Evolutionary conservation across 2,888 invertebrate genomes (phyloP).

Genomic region (Eristalis intricaria): DNA sequence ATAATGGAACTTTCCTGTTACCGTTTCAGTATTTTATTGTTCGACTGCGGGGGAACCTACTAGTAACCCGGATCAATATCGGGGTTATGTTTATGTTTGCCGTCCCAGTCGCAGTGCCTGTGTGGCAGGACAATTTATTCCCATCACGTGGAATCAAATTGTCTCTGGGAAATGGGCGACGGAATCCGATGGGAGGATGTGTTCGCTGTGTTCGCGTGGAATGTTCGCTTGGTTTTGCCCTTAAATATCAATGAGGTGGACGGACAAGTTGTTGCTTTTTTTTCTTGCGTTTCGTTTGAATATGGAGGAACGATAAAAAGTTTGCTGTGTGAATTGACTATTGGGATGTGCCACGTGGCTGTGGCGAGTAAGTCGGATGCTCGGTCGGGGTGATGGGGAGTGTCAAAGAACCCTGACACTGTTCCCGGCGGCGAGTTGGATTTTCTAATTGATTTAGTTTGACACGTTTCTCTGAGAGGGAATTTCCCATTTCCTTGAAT

Average conservation of each 20-base stretch:
- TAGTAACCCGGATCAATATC: not conserved
- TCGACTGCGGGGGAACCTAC: not conserved
- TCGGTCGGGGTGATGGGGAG: not conserved
- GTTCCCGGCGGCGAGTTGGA: not conserved
- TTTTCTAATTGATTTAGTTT: not conserved
- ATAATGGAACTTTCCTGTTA: not conserved
- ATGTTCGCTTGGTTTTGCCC: not conserved
- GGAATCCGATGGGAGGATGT: not conserved
- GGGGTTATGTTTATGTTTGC: constrained; percentile 2
- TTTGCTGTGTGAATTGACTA: not conserved
- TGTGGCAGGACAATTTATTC: constrained; percentile 17
- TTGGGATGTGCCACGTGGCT: not conserved
- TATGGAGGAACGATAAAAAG: not conserved
- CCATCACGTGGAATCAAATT: constrained; percentile 21
- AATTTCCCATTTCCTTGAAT: not conserved
- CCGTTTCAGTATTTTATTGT: constrained; percentile 7
- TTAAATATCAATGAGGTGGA: not conserved
- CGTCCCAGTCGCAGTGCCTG: not conserved
- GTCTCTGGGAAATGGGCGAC: not conserved
- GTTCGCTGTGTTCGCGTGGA: constrained; percentile 1
- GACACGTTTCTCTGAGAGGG: not conserved
- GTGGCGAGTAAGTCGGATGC: not conserved
- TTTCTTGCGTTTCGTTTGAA: not conserved
- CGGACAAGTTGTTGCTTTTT: not conserved
- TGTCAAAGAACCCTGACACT: not conserved